These are phyloP conservation scores for Tetranychus urticae DNA, from an alignment of 1,140 invertebrate genomes.

Conservation along the genomic window DNA sequence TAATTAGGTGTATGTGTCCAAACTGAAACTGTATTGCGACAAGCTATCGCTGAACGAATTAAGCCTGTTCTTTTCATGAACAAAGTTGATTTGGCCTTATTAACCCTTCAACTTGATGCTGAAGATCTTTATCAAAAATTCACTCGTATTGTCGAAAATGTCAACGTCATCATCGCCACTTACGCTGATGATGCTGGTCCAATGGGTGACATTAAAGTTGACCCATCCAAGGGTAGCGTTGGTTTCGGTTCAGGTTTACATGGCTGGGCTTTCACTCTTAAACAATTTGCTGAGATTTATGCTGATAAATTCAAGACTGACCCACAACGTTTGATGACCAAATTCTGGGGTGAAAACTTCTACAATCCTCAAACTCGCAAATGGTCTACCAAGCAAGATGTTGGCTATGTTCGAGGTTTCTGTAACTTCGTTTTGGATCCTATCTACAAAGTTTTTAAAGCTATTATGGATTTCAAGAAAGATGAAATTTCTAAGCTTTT, in stretches of 20 bases:
- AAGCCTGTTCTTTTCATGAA: constrained; percentile 38
- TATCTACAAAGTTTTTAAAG: constrained; percentile 94
- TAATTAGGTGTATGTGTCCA: constrained; percentile 33
- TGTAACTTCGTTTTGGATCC: constrained; percentile 95
- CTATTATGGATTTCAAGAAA: constrained; percentile 95
- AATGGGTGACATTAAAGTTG: constrained; percentile 78
- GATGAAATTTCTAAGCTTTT: constrained; percentile 67
- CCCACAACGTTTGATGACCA: constrained; percentile 86
- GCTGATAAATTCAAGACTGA: constrained; percentile 95
- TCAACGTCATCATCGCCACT: constrained; percentile 99
- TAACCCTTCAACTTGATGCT: constrained; percentile 34
- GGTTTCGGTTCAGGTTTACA: constrained; percentile 97
- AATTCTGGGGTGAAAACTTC: constrained; percentile 84
- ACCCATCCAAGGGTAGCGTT: constrained; percentile 54
- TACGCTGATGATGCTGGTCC: constrained; percentile 89
- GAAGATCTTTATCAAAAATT: constrained; percentile 98
- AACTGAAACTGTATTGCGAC: constrained; percentile 34
- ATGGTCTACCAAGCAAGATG: constrained; percentile 68
- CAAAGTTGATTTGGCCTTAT: constrained; percentile 34
- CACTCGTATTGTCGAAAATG: constrained; percentile 97
- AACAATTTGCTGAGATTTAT: constrained; percentile 98
- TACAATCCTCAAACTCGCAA: constrained; percentile 94
- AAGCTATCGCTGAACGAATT: constrained; percentile 35
- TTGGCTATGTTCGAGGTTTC: constrained; percentile 82
- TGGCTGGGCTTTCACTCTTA: constrained; percentile 98